A percentile compares a stretch with the other conserved stretches of the same genome.
Conservation (phyloP, 2,797 vertebrate genomes). For the Myotis daubentonii region DNA sequence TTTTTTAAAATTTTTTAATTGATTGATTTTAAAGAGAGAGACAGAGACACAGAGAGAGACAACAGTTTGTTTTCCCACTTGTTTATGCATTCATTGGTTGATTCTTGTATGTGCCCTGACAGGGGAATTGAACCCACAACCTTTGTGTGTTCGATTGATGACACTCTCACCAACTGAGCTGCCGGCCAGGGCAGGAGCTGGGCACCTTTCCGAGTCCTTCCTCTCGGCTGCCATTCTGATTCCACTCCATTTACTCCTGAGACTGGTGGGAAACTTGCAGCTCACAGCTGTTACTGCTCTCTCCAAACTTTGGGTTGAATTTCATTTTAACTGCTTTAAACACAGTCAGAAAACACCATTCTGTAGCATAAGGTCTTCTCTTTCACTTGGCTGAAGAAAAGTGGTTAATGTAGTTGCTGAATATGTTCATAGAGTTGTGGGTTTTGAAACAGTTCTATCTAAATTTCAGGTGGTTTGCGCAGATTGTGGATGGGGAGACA, state of each 20-base stretch:
- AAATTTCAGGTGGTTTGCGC: constrained; percentile 55
- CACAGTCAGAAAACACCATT: constrained; percentile 19
- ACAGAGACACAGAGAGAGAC: background rate
- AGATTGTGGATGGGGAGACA: constrained; percentile 35
- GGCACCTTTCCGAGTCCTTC: background rate
- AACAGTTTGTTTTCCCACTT: background rate
- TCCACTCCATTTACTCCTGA: background rate
- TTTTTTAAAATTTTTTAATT: background rate
- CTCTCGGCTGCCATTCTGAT: background rate
- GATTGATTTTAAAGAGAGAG: background rate
- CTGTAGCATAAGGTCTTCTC: background rate
- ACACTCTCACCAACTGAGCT: background rate
- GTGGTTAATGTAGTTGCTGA: constrained; percentile 26
- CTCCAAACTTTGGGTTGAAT: constrained; percentile 5
- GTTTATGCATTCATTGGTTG: background rate
- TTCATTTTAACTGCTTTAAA: constrained; percentile 49
- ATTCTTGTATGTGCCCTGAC: background rate
- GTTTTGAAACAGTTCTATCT: background rate
- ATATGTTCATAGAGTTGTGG: constrained; percentile 48
- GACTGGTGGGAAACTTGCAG: background rate
- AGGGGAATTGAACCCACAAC: background rate
- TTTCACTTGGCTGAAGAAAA: constrained; percentile 47
- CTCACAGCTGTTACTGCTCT: background rate
- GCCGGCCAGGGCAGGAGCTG: background rate
- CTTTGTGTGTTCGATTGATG: background rate